Base-by-base conservation (phyloP, 2,888 invertebrate species). In the Tinea semifulvella region DNA sequence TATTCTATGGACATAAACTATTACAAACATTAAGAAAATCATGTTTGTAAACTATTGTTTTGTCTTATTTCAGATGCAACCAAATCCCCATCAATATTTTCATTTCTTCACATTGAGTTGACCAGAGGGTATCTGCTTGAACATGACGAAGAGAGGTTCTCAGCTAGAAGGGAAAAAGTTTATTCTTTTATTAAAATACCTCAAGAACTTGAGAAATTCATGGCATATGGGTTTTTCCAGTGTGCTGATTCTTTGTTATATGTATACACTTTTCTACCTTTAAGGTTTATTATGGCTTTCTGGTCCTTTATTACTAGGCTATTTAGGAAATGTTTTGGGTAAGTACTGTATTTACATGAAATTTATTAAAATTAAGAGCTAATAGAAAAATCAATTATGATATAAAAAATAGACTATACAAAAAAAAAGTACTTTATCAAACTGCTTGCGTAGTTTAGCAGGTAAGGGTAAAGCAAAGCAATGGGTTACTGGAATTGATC, bases 101-200 rank as follows among this genome's bases (percentile, higher is more conserved):
- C 88, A 46, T 96, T 95, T 72, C 74, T 96, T 46, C 86, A 88
- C 57, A 88, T 92, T 42, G 98, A 98, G 74, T 77, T 98, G 55
- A 95, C 94, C 4, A 84, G 97, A 56, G 96, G 96, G 11, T 99
- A 98, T 76, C 85, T 93, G 51, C 73, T 98, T 46, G 96, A 98
- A 74, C 91, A 98, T 65, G 98, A 98, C 60, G 96, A 97, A 65
- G 95, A 94, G 62, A 87, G 96, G 43, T 98, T 94, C 72, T 91
- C 94, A 17, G 96, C 96, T 2, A 87, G 97, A 52, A 83, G 98
- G 47, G 94, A 98, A 64, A 94, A 96, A 77, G 94, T 98, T 38
- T 98, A 98, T 68, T 95, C 96, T 0, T 98, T 98, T 65, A 91
- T 98, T 82, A 92, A 92, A 79, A 95, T 98, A 63, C 96, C 99